Evolutionary conservation across 2,797 vertebrate genomes (phyloP), one percentile per base, ranked within the genome.

Genomic region (Phylloscopus collybita): DNA sequence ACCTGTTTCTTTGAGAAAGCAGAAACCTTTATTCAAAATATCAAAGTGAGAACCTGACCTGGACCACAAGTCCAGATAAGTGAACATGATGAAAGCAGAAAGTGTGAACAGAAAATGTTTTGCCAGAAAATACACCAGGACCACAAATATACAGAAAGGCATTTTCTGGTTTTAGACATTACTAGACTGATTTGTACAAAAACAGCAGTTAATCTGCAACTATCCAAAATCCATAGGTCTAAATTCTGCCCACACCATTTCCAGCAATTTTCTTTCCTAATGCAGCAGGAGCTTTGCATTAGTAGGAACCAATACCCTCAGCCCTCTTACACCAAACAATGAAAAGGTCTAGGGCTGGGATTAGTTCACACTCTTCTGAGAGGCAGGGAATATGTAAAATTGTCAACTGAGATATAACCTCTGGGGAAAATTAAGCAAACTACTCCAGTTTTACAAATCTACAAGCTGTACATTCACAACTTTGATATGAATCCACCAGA

Each of bases 351-450:
- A n/a, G 21, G 30, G 40, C 18, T 82, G 69, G 51, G 56, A 79
- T 87, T 74, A 80, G 42, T 21, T 70, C 45, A n/a, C 17, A 14
- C 18, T 72, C 64, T 74, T 44, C 4, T 2, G 57, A 64, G 67
- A 57, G 29, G 38, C 47, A 78, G 26, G 44, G 71, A 85, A 60
- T 56, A 83, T 36, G 38, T 65, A 81, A 88, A 91, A 93, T 53
- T 80, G 61, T 73, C 79, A 73, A 76, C 18, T 78, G 85, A 93
- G 62, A 65, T 67, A 81, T 50, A 80, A 81, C 66, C 86, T 83
- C 91, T 45, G 34, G 94, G 80, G 73, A 82, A 22, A 94, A 92
- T 66, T 91, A 94, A 92, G 29, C 78, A 80, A 95, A 95, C 69
- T 87, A 60, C 34, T 87, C 49, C 64, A 75, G 53, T 89, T 93